These are phyloP conservation scores for Dynastes grantii DNA, from an alignment of 2,888 invertebrate species.

Conservation along the genomic window DNA sequence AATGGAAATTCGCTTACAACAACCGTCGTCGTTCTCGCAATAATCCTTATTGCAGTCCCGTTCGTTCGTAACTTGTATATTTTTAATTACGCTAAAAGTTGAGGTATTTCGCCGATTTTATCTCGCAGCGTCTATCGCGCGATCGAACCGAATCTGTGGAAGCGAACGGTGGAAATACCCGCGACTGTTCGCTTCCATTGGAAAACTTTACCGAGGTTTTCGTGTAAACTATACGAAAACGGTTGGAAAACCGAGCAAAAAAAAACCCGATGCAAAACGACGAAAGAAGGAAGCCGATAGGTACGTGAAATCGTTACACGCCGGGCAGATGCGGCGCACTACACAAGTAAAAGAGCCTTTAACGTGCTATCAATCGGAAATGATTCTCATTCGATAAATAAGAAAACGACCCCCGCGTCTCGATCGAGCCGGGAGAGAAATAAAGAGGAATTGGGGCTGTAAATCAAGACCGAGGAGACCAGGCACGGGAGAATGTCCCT, in stretches of 20 bases:
- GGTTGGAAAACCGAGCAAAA: neutral
- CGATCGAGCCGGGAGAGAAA: conserved; percentile 68
- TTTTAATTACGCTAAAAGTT: conserved; percentile 43
- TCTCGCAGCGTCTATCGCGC: conserved; percentile 30
- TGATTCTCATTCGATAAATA: conserved; percentile 68
- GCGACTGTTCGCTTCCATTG: conserved; percentile 8
- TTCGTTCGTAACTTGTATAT: conserved; percentile 27
- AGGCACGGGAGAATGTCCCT: conserved; percentile 37
- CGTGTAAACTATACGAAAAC: conserved; percentile 36
- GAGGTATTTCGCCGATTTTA: conserved; percentile 36
- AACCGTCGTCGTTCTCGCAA: neutral
- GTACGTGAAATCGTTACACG: conserved; percentile 21
- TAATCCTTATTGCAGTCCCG: conserved; percentile 25
- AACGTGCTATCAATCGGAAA: conserved; percentile 62
- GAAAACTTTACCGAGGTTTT: conserved; percentile 33
- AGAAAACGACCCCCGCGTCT: conserved; percentile 63
- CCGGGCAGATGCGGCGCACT: conserved; percentile 52
- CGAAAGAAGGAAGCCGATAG: neutral
- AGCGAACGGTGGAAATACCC: conserved; percentile 1
- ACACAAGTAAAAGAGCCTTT: conserved; percentile 59
- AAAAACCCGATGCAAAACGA: conserved; percentile 1
- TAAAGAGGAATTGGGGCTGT: conserved; percentile 71
- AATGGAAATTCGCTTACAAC: conserved; percentile 21
- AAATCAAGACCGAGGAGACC: conserved; percentile 65
- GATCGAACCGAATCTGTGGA: conserved; percentile 1